phyloP scores from a whole-genome alignment of 1,140 invertebrate genomes.

The Orussus abietinus region DNA sequence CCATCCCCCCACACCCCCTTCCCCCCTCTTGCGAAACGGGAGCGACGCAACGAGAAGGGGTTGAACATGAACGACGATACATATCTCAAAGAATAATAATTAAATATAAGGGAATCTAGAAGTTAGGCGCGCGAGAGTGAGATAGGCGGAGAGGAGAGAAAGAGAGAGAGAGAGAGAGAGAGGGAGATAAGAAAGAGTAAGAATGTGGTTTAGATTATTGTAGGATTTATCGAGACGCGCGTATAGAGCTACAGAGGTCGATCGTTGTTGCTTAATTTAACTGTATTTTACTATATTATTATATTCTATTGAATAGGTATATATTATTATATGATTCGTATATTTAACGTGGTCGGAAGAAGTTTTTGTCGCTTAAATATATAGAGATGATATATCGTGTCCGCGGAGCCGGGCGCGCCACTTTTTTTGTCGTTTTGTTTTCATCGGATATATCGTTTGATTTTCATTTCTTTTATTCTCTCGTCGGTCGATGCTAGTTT shows the following conservation, averaged over 20 bases:
- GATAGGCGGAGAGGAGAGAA: background rate
- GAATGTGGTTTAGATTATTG: conserved; percentile 19
- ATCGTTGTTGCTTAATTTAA: conserved; percentile 54
- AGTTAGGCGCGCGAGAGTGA: conserved; percentile 14
- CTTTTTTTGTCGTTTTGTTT: too few relatives aligned
- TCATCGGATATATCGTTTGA: too few relatives aligned
- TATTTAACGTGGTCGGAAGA: conserved; percentile 19
- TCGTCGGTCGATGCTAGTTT: too few relatives aligned
- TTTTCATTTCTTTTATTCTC: too few relatives aligned
- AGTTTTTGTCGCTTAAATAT: conserved; percentile 8
- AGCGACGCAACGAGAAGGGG: conserved; percentile 7
- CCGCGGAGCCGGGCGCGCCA: too few relatives aligned
- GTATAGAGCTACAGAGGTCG: conserved; percentile 28
- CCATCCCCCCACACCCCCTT: too few relatives aligned
- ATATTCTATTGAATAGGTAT: conserved; percentile 52
- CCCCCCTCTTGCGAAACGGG: too few relatives aligned
- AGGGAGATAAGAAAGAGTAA: conserved; percentile 19
- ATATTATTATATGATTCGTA: conserved; percentile 31
- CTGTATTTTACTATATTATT: conserved; percentile 51
- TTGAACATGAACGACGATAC: conserved; percentile 46
- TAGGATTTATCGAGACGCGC: conserved; percentile 21
- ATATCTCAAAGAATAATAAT: conserved; percentile 56
- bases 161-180: conserved; percentile 7
- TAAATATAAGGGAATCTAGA: conserved; percentile 48
- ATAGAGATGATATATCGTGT: background rate